Base-by-base conservation (phyloP, 2,888 invertebrate species). In the Desoria tigrina region DNA sequence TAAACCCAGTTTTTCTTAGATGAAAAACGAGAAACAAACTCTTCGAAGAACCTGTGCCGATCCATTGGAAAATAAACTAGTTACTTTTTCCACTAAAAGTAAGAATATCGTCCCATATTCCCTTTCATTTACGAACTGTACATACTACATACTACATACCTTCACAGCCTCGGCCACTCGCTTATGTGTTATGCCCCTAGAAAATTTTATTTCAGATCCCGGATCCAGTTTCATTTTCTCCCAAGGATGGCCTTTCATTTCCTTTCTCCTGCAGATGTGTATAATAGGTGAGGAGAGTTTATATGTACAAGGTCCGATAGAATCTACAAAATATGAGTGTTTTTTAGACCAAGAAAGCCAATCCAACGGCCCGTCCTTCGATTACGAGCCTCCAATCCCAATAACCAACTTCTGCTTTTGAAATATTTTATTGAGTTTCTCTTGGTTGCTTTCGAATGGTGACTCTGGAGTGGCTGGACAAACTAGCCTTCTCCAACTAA, bases 361-460 rank as follows among this genome's bases (percentile, higher is more conserved):
- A 32, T 32, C 32, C 32, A 32, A 32, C 6, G 6, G 32, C 11
- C 32, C 27, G 24, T 55, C 32, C n/a, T 37, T 42, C 39, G 26
- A 51, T 51, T 51, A 51, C 51, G 24, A 24, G 51, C 11, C 24
- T 26, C 23, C 23, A 24, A 51, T 14, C 45, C 59, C 50, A 61
- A 39, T 37, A 50, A 50, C 49, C 49, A 65, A 61, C 68, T 69
- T 72, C 72, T 72, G 72, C 68, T 72, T 68, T 69, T 72, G 72
- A 72, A 72, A 72, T 72, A 69, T 72, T 72, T 72, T 72, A 72
- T 72, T 72, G 72, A 72, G 68, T 72, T 69, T 72, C 61, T 64
- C 39, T 51, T 23, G 24, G 26, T 45, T 45, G 21, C 6, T 6
- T 16, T 45, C 45, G 9, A 57, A 32, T 42, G 42, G 39, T 37